Conservation (phyloP, 2,113 vertebrate species). For the Enhydra lutris region DNA sequence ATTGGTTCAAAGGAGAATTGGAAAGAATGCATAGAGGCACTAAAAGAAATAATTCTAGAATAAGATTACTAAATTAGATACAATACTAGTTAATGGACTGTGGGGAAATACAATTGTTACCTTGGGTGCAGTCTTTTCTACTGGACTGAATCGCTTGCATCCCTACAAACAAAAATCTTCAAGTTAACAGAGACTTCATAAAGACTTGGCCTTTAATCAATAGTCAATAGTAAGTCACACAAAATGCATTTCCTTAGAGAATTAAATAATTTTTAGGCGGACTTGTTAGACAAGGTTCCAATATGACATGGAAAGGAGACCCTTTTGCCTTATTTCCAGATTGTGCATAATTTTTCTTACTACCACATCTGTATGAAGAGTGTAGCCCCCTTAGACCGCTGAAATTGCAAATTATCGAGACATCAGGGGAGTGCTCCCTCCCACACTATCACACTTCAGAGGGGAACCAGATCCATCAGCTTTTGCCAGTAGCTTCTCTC, state of each 20-base stretch:
- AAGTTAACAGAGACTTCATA: neutral
- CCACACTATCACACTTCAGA: neutral
- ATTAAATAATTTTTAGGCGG: neutral
- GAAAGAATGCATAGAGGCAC: neutral
- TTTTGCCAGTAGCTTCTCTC: neutral
- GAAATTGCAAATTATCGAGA: neutral
- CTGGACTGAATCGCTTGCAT: neutral
- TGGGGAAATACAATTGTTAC: neutral
- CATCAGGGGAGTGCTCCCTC: neutral
- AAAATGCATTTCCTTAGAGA: neutral
- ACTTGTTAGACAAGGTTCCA: neutral
- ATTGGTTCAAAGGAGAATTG: constrained; percentile 2
- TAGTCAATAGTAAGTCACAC: neutral
- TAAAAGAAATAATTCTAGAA: constrained; percentile 38
- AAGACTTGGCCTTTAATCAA: constrained; percentile 17
- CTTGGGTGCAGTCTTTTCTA: neutral
- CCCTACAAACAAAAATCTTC: neutral
- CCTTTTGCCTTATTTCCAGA: constrained; percentile 15
- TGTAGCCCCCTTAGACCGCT: neutral
- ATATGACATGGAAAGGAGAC: neutral
- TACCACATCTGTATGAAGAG: neutral
- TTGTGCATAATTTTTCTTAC: constrained; percentile 38
- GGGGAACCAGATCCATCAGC: neutral
- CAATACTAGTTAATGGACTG: neutral
- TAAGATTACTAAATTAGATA: neutral